Percentiles rank a stretch among this genome's conserved stretches.
Conservation (phyloP, 1,140 invertebrate genomes). For the Drosophila albomicans region DNA sequence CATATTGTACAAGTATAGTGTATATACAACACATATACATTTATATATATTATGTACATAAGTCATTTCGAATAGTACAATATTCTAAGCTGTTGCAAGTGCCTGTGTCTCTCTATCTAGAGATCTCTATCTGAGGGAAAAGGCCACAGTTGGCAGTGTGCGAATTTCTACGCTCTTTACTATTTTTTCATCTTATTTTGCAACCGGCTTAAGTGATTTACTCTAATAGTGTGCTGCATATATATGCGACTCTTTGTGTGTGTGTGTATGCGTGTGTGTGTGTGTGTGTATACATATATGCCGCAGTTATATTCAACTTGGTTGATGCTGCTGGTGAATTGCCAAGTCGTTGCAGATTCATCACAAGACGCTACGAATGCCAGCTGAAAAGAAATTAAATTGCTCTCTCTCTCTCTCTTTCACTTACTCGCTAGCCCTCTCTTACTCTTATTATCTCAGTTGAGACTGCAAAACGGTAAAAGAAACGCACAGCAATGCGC, state of each 20-base stretch:
- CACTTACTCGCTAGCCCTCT: no score
- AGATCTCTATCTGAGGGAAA: not conserved
- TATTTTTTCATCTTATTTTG: conserved; percentile 41
- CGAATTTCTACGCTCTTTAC: conserved; percentile 53
- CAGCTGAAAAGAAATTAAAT: conserved; percentile 77
- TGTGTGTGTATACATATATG: not conserved
- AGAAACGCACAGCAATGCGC: conserved; percentile 42
- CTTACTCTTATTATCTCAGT: not conserved
- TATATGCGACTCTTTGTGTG: not conserved
- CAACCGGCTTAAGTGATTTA: conserved; percentile 76
- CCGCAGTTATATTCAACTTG: not conserved
- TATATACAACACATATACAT: conserved; percentile 1
- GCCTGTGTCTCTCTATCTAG: conserved; percentile 2
- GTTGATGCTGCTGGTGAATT: conserved; percentile 16
- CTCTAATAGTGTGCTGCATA: conserved; percentile 50
- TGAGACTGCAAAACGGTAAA: conserved; percentile 20
- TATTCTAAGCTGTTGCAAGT: conserved; percentile 12
- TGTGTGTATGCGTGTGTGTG: not conserved
- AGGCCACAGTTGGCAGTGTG: conserved; percentile 17
- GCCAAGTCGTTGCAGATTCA: conserved; percentile 55
- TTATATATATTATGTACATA: not conserved
- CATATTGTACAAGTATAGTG: not conserved
- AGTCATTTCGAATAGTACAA: conserved; percentile 14
- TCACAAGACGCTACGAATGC: conserved; percentile 71
- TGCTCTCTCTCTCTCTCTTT: conserved; percentile 36